phyloP scores from a whole-genome alignment of 1,140 invertebrate genomes.

The Brachionus asplanchnoidis region DNA sequence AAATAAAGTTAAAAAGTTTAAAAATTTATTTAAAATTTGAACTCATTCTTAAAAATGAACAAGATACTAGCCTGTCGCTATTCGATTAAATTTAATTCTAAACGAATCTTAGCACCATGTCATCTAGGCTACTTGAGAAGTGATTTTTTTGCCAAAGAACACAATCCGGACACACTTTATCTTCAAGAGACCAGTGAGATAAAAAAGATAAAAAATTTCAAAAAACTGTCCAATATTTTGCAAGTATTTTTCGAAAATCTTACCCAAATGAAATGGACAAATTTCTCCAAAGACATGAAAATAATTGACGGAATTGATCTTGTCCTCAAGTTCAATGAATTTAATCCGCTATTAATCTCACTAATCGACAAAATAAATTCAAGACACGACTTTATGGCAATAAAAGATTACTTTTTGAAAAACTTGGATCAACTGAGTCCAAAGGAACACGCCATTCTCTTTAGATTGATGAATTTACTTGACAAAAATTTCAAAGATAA shows the following conservation, averaged over 20 bases:
- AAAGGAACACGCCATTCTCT: constrained; percentile 3
- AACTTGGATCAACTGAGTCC: background rate
- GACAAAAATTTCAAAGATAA: background rate
- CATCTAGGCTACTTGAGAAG: background rate
- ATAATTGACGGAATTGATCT: background rate
- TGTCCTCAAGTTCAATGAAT: constrained; percentile 8
- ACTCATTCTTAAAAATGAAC: background rate
- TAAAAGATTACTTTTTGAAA: constrained; percentile 22
- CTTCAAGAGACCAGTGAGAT: background rate
- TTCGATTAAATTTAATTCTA: background rate
- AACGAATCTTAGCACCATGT: background rate
- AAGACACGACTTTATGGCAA: background rate
- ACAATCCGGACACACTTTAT: background rate
- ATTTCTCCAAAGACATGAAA: background rate
- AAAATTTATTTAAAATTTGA: background rate
- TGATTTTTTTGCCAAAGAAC: background rate
- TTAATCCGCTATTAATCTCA: background rate
- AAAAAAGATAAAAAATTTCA: constrained; percentile 25
- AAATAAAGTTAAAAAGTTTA: background rate
- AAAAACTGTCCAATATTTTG: background rate
- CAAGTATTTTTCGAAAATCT: background rate
- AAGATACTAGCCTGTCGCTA: background rate
- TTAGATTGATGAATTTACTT: background rate
- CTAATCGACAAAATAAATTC: background rate
- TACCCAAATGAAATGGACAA: background rate